Base-by-base conservation (phyloP, 2,888 invertebrate genomes). In the Ctenicera cuprea region DNA sequence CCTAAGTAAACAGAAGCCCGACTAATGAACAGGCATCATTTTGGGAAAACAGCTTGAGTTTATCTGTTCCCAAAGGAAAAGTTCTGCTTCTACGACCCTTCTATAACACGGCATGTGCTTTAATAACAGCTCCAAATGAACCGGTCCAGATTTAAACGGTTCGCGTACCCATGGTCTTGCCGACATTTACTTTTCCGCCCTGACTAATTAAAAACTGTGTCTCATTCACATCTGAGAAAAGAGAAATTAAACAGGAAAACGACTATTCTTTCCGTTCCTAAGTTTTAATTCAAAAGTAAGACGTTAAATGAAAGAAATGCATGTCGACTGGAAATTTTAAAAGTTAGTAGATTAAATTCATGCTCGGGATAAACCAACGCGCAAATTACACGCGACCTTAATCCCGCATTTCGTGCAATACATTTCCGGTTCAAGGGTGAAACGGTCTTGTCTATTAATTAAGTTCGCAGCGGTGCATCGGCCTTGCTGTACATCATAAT, bases 31-130 rank as follows among this genome's bases (percentile, higher is more conserved):
- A 54, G 52, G 41, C 54, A 52, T 52, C 52, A 38, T 52, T 66
- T 52, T 38, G 38, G 37, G 65, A 66, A 66, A 66, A 52, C 65
- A 66, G 54, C 65, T 66, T 54, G 65, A 66, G 54, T 66, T 66
- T 66, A 66, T 54, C 52, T 52, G 52, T 66, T 66, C 52, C 52
- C 65, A 52, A 54, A 52, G 65, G 65, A 66, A 48, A 64, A 64
- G 22, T 64, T 48, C 64, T 41, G 65, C 48, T 50, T 30, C 64
- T 64, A 33, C 33, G 52, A 54, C 52, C 52, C 37, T 54, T 33
- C 37, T 54, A 54, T 33, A 37, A 26, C 22, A 54, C 37, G 20
- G 18, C 20, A 37, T 38, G 52, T 54, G 20, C 65, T 66, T 48
- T 54, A 52, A 52, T 66, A 52, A 54, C 37, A 65, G 30, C 14